phyloP scores from a whole-genome alignment of 2,888 invertebrate genomes.

The Athalia cordata region DNA sequence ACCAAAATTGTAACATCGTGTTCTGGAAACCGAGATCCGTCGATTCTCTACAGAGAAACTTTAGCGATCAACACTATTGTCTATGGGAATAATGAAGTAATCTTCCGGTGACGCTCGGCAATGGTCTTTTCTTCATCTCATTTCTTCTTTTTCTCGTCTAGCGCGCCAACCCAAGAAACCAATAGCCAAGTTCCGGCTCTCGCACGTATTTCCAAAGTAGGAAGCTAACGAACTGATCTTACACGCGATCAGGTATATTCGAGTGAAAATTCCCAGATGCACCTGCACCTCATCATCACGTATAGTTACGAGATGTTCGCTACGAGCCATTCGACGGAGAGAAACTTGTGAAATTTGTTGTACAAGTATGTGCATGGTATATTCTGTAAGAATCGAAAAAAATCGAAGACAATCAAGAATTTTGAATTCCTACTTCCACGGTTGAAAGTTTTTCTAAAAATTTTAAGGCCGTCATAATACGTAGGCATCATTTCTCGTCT shows the following conservation, averaged over 20 bases:
- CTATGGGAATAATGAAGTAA: constrained; percentile 73
- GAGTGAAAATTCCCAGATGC: not conserved
- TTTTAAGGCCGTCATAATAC: not conserved
- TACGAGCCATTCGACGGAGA: too few relatives aligned
- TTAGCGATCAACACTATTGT: constrained; percentile 71
- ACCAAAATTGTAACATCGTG: too few relatives aligned
- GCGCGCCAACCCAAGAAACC: constrained; percentile 18
- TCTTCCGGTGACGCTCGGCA: constrained; percentile 71
- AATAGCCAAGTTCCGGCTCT: constrained; percentile 9
- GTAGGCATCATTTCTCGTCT: too few relatives aligned
- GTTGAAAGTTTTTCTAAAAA: not conserved
- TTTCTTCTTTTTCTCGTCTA: not conserved
- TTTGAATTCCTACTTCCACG: too few relatives aligned
- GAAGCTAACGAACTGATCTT: constrained; percentile 35
- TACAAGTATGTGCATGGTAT: not conserved
- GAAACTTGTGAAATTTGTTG: too few relatives aligned
- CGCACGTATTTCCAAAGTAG: not conserved
- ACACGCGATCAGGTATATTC: not conserved
- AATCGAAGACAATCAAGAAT: too few relatives aligned
- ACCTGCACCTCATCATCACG: too few relatives aligned
- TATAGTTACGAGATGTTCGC: too few relatives aligned
- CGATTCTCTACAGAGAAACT: constrained; percentile 62
- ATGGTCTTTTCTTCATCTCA: constrained; percentile 40
- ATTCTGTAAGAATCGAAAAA: not conserved
- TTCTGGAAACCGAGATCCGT: not conserved